phyloP scores from a whole-genome alignment of 2,113 vertebrate genomes.

The Rafetus swinhoei region DNA sequence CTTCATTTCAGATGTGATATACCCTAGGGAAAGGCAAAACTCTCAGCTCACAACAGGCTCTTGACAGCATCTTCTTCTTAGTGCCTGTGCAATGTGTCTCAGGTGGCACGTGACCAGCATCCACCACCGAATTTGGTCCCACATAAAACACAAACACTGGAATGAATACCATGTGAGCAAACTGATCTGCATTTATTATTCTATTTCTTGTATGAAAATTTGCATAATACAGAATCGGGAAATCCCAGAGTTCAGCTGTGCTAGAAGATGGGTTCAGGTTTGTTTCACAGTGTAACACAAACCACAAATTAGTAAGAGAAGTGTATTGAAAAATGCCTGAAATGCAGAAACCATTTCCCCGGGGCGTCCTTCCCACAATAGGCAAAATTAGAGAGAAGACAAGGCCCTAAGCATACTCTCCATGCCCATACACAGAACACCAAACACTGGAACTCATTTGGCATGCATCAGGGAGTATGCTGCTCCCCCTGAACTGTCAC shows the following conservation, averaged over 20 bases:
- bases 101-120: no score
- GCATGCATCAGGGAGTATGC: rapidly evolving
- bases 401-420: background rate
- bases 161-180: conserved; percentile 13
- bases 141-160: background rate
- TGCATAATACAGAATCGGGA: background rate
- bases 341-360: background rate
- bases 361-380: background rate
- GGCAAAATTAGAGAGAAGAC: rapidly evolving
- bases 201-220: conserved; percentile 22
- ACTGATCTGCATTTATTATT: background rate
- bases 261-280: background rate
- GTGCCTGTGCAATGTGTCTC: no score
- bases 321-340: background rate
- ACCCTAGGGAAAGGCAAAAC: background rate
- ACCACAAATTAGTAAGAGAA: conserved; percentile 17
- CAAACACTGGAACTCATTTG: background rate
- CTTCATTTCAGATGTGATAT: background rate
- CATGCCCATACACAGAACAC: background rate
- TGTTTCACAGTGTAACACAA: conserved; percentile 6
- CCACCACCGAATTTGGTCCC: no score
- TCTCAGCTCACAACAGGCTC: rapidly evolving
- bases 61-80: background rate
- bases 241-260: conserved; percentile 33
- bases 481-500: rapidly evolving